Base-by-base conservation (phyloP, 2,888 invertebrate species). In the Ormyrus labotus region DNA sequence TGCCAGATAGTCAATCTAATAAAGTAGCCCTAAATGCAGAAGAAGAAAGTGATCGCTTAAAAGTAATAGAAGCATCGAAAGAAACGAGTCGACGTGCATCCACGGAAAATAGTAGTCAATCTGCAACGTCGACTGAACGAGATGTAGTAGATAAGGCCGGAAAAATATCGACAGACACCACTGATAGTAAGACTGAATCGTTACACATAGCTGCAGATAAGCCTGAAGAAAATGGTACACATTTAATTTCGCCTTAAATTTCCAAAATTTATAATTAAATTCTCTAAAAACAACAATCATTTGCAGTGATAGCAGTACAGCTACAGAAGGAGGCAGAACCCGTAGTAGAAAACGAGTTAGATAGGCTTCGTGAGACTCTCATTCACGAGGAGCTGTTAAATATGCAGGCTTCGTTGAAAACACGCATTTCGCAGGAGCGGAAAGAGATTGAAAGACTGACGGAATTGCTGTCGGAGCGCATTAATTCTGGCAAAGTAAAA, bases 361-460 rank as follows among this genome's bases (percentile, higher is more conserved):
- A 89, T 45, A 88, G 85, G 79, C 81, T 91, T 0, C 87, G 87
- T 53, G 90, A 91, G 61, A 87, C 82, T 80, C 85, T 91, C 50
- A 88, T 90, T 75, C 91, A 91, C 68, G 91, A 92, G 81, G 93
- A 93, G 87, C 85, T 93, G 48, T 89, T 95, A 50, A 94, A 94
- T 83, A 92, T 96, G 85, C 95, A 95, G 83, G 93, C 94, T 0
- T 92, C 94, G 67, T 90, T 96, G 10, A 94, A 94, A 87, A 93
- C 93, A 0, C 94, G 94, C 87, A 95, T 96, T 74, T 93, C 94
- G 86, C 93, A 93, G 0, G 96, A 96, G 90, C 94, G 93, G 85
- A 93, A 94, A 60, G 96, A 96, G 91, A 94, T 96, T 11, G 93
- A 94, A 47, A 93, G 93, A 83, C 90, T 95, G 13, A 92, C 83